These are phyloP conservation scores for Perccottus glenii DNA, from an alignment of 2,113 vertebrate species.

Conservation along the genomic window DNA sequence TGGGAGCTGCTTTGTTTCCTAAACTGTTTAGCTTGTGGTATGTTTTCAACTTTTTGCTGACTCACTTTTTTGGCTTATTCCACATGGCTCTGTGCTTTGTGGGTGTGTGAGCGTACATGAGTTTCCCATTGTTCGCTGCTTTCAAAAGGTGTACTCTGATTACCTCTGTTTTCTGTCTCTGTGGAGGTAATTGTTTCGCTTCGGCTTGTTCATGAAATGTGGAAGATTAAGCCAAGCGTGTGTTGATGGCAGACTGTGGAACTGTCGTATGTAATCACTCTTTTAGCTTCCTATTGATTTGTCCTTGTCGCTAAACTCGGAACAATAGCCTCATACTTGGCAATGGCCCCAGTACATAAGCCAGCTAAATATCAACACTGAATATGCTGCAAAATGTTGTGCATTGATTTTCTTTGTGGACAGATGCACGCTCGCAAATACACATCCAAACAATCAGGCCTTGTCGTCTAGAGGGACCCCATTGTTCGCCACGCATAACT, in stretches of 20 bases:
- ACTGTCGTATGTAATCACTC: constrained; percentile 32
- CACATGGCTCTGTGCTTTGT: constrained; percentile 42
- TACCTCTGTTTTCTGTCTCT: neutral
- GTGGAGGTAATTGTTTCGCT: neutral
- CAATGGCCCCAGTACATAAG: constrained; percentile 50
- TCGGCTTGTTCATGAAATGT: neutral
- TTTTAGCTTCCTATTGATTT: constrained; percentile 53
- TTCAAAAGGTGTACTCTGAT: constrained; percentile 9
- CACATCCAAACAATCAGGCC: constrained; percentile 9
- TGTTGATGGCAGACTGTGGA: constrained; percentile 5
- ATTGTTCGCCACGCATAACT: constrained; percentile 66
- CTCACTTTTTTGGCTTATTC: constrained; percentile 61
- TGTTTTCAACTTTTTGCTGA: constrained; percentile 52
- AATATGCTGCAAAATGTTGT: constrained; percentile 56
- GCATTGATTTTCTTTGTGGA: constrained; percentile 61
- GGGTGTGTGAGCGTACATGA: constrained; percentile 45
- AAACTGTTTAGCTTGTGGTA: neutral
- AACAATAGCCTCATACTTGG: constrained; percentile 52
- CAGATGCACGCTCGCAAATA: constrained; percentile 28
- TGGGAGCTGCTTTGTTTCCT: no score
- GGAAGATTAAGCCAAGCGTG: neutral
- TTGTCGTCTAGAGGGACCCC: constrained; percentile 58
- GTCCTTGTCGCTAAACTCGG: constrained; percentile 30
- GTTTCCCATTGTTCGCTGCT: constrained; percentile 29
- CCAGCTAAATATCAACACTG: constrained; percentile 51